These are phyloP conservation scores for Eurypyga helias DNA, from an alignment of 2,113 vertebrate species.

Conservation along the genomic window DNA sequence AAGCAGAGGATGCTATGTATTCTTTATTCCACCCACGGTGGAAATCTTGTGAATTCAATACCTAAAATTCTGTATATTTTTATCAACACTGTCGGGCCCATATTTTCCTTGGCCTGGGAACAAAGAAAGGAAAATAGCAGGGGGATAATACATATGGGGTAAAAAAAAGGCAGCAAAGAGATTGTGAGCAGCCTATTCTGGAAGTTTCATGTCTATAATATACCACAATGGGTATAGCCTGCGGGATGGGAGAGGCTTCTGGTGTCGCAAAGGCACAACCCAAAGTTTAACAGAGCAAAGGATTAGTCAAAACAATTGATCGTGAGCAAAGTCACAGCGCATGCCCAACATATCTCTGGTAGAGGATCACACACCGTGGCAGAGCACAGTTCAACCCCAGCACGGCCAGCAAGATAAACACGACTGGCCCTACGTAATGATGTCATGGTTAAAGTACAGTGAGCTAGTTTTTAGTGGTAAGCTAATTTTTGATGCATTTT, in stretches of 20 bases:
- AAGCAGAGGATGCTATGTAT: conserved; percentile 2
- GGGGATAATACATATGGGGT: background rate
- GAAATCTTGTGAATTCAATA: background rate
- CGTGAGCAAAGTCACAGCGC: background rate
- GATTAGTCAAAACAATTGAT: background rate
- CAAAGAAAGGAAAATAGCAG: background rate
- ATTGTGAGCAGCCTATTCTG: background rate
- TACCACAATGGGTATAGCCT: background rate
- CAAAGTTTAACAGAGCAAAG: background rate
- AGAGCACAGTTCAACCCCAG: background rate
- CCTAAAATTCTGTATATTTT: background rate
- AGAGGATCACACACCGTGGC: background rate
- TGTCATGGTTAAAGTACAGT: fast-evolving
- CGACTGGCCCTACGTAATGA: background rate
- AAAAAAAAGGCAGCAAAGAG: background rate
- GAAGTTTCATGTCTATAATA: background rate
- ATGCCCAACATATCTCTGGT: background rate
- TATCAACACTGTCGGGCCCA: background rate
- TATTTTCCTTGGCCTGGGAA: background rate
- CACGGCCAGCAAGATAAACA: background rate
- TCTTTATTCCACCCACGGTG: background rate
- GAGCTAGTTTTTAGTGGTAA: background rate
- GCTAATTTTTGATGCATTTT: background rate
- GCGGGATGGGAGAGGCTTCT: background rate
- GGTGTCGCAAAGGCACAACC: background rate